Percentiles rank a stretch among this genome's conserved stretches.
phyloP scores from a whole-genome alignment of 2,113 vertebrate genomes.

The Tretioscincus oriximinensis region DNA sequence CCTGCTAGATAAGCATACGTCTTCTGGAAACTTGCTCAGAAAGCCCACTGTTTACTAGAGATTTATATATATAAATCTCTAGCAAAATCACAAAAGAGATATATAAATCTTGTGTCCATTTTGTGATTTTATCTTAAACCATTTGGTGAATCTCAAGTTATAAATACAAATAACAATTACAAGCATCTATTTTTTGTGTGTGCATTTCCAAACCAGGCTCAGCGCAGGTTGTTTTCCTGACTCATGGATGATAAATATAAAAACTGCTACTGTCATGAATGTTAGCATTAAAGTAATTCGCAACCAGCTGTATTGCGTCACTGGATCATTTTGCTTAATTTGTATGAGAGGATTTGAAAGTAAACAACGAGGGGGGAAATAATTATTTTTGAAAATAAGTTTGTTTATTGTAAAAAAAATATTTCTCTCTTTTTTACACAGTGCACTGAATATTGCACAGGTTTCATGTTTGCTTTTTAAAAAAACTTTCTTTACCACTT shows the following conservation, averaged over 20 bases:
- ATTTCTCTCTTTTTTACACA: background rate
- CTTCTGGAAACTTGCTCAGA: no score
- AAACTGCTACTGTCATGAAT: background rate
- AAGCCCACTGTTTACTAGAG: no score
- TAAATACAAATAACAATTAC: no score
- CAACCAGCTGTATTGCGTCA: conserved; percentile 9
- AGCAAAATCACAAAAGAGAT: no score
- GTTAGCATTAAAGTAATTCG: conserved; percentile 11
- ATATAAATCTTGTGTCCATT: no score
- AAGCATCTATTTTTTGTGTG: no score
- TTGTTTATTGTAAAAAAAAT: background rate
- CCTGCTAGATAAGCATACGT: no score
- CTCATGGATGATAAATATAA: background rate
- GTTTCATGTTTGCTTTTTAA: background rate
- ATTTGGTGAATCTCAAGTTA: no score
- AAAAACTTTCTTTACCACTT: background rate
- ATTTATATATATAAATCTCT: no score
- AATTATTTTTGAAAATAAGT: background rate
- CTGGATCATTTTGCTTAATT: conserved; percentile 12
- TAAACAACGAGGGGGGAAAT: background rate
- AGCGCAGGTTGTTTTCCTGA: background rate
- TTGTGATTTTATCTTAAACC: no score
- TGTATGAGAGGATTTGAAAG: conserved; percentile 16
- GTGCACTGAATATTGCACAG: background rate
- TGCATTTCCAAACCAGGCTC: background rate